These are phyloP conservation scores for Brachionus asplanchnoidis DNA, from an alignment of 1,140 invertebrate genomes.

Conservation along the genomic window DNA sequence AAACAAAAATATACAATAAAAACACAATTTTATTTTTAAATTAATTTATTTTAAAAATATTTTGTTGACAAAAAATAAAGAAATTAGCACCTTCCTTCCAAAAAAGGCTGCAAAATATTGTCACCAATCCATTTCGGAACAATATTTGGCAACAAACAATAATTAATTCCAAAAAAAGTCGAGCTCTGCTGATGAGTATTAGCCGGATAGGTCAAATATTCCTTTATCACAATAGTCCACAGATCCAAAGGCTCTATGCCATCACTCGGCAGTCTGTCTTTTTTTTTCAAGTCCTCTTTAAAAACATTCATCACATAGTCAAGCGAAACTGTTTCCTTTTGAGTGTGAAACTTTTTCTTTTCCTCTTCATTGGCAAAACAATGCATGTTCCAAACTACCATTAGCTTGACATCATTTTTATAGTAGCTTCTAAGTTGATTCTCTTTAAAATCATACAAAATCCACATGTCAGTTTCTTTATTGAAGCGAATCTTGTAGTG, in stretches of 20 bases:
- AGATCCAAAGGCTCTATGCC: conserved; percentile 10
- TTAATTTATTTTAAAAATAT: neutral
- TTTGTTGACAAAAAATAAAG: neutral
- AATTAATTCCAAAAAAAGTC: conserved; percentile 30
- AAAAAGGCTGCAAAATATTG: conserved; percentile 5
- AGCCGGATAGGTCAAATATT: conserved; percentile 24
- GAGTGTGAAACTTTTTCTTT: conserved; percentile 22
- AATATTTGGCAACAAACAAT: conserved; percentile 27
- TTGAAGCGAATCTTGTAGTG: conserved; percentile 16
- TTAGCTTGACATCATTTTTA: conserved; percentile 27
- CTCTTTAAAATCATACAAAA: conserved; percentile 18
- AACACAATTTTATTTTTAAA: neutral
- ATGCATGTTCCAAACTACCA: conserved; percentile 36
- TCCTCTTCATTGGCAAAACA: conserved; percentile 33
- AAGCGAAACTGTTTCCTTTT: neutral
- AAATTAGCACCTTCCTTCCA: neutral
- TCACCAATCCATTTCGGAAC: neutral
- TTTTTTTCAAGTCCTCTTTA: conserved; percentile 17
- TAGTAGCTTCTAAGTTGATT: conserved; percentile 20
- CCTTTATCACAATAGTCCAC: conserved; percentile 23
- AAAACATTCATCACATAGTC: conserved; percentile 14
- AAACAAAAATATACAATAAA: too few species aligned
- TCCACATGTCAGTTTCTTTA: neutral
- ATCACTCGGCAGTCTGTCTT: neutral
- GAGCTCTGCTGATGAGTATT: conserved; percentile 33